Conservation (phyloP, 2,797 vertebrate genomes). For the Monodelphis domestica region DNA sequence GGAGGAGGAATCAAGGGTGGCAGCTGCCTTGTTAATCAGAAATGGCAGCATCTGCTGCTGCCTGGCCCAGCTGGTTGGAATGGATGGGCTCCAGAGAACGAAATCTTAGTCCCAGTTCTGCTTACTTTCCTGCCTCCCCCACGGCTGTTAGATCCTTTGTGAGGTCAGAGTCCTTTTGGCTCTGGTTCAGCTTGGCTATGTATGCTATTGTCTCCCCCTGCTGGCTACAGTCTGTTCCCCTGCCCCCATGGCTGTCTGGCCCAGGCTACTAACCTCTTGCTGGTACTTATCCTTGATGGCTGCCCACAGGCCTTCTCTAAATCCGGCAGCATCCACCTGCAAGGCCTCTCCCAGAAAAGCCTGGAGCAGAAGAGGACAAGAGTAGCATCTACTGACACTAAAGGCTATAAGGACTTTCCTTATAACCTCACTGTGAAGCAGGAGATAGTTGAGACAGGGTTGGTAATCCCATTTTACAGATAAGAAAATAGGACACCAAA, state of each 20-base stretch:
- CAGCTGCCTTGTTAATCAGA: neutral
- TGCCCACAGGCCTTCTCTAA: constrained; percentile 88
- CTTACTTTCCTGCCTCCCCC: neutral
- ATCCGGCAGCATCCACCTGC: constrained; percentile 83
- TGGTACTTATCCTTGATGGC: constrained; percentile 90
- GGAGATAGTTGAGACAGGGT: no score
- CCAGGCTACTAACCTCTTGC: constrained; percentile 86
- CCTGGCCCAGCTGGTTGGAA: constrained; percentile 11
- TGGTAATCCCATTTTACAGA: neutral
- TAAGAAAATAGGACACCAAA: neutral
- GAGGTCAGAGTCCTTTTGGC: neutral
- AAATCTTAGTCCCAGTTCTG: neutral
- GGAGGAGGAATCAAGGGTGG: neutral
- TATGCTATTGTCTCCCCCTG: neutral
- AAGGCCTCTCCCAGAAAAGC: constrained; percentile 86
- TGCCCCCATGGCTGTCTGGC: neutral
- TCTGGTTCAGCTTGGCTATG: neutral
- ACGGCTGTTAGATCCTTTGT: neutral
- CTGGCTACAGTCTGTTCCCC: neutral
- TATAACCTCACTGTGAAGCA: neutral
- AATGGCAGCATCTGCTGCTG: neutral
- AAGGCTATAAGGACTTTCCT: neutral
- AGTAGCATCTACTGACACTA: neutral
- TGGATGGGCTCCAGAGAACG: constrained; percentile 23
- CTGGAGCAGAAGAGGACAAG: constrained; percentile 74